Evolutionary conservation across 2,888 invertebrate genomes (phyloP).

Genomic region (Leptinotarsa juncta): DNA sequence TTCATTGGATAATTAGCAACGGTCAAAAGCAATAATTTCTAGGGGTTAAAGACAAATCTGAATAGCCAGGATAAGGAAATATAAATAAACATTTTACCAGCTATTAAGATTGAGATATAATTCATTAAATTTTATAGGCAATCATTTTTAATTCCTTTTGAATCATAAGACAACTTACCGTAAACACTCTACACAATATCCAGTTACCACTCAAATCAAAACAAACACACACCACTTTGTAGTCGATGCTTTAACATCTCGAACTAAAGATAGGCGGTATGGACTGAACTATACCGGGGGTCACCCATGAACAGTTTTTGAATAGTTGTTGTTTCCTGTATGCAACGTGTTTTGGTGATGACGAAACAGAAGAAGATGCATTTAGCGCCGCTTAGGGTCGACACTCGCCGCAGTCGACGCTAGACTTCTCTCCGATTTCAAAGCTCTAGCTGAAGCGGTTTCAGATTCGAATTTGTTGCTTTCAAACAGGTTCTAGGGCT

Average conservation of each 20-base stretch:
- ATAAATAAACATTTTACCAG: no score
- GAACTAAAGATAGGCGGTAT: slow-evolving; percentile 4
- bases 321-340: slow-evolving; percentile 26
- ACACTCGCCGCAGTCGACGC: slow-evolving; percentile 45
- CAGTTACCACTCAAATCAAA: slow-evolving; percentile 44
- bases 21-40: no score
- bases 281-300: slow-evolving; percentile 6
- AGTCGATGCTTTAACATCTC: slow-evolving; percentile 4
- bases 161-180: slow-evolving; percentile 21
- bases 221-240: slow-evolving; percentile 18
- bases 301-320: not conserved
- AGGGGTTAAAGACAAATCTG: no score
- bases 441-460: slow-evolving; percentile 49
- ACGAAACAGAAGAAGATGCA: slow-evolving; percentile 43
- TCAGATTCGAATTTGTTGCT: slow-evolving; percentile 51
- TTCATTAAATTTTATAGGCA: not conserved
- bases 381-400: slow-evolving; percentile 44
- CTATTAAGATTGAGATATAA: not conserved
- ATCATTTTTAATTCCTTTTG: not conserved
- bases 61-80: no score
- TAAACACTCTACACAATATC: slow-evolving; percentile 43
- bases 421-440: slow-evolving; percentile 51
- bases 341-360: slow-evolving; percentile 35
- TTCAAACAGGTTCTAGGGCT: slow-evolving; percentile 50
- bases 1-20: no score